Evolutionary conservation across 2,113 vertebrate species (phyloP).

Genomic region (Calidris pugnax): DNA sequence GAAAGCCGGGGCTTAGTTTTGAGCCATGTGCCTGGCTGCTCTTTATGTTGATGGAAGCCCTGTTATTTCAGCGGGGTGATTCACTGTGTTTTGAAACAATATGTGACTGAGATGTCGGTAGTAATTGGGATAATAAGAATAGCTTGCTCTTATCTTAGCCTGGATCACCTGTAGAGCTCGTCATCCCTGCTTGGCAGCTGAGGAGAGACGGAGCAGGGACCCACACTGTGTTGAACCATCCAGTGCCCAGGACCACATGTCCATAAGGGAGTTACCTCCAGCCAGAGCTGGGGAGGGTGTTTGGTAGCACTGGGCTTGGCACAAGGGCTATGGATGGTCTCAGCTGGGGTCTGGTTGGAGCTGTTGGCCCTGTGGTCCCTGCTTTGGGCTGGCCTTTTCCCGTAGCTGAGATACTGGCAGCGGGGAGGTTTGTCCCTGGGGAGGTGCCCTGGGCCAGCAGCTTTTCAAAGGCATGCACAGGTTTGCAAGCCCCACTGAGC

Average conservation of each 20-base stretch:
- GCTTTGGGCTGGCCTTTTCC: neutral
- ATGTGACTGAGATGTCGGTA: constrained; percentile 14
- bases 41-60: constrained; percentile 31
- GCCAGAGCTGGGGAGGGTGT: neutral
- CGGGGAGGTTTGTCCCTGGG: neutral
- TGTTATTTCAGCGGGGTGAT: constrained; percentile 51
- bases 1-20: constrained; percentile 13
- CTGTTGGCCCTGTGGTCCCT: neutral
- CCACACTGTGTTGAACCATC: rapidly evolving
- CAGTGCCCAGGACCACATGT: neutral
- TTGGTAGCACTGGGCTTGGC: neutral
- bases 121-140: constrained; percentile 46
- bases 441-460: neutral
- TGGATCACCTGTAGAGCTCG: constrained; percentile 8
- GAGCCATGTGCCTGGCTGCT: constrained; percentile 3
- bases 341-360: neutral
- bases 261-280: neutral
- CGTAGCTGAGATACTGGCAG: neutral
- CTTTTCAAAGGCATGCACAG: neutral
- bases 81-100: constrained; percentile 61
- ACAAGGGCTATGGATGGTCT: rapidly evolving
- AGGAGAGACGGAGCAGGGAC: neutral
- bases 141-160: neutral
- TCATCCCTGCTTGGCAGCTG: neutral
- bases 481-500: neutral